Conservation (phyloP, 2,797 vertebrate genomes). For the Sebastes minor region DNA sequence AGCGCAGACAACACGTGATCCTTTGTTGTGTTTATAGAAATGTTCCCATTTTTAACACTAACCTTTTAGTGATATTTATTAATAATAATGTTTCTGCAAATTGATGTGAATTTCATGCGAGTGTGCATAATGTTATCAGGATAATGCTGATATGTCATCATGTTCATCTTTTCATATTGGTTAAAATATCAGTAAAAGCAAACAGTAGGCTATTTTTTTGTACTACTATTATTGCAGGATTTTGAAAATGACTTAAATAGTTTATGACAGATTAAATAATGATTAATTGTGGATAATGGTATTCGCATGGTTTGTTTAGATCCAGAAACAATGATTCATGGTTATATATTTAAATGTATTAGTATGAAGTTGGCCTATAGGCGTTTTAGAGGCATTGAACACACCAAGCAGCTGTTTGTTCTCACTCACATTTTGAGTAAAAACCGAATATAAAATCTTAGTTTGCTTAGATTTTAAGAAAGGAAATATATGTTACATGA, state of each 20-base stretch:
- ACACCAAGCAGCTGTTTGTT: not conserved
- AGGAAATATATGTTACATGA: fast-evolving
- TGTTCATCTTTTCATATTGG: not conserved
- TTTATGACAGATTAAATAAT: not conserved
- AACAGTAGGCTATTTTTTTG: not conserved
- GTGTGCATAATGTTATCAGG: not conserved
- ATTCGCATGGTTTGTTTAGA: not conserved
- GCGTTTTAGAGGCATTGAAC: not conserved
- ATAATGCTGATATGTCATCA: not conserved
- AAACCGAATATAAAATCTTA: not conserved
- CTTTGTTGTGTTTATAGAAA: not conserved
- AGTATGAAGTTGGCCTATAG: too few species aligned
- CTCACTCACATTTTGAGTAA: not conserved
- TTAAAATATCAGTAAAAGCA: not conserved
- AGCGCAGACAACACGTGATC: fast-evolving
- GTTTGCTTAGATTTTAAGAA: not conserved
- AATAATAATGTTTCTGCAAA: not conserved
- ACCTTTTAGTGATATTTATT: not conserved
- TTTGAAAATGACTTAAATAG: not conserved
- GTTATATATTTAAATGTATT: too few species aligned
- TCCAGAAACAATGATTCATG: not conserved
- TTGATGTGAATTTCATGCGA: not conserved
- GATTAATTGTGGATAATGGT: not conserved
- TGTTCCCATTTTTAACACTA: not conserved
- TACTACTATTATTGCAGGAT: not conserved